A percentile compares a stretch with the other conserved stretches of the same genome.
phyloP scores from a whole-genome alignment of 1,140 invertebrate genomes.

The Periplaneta americana region DNA sequence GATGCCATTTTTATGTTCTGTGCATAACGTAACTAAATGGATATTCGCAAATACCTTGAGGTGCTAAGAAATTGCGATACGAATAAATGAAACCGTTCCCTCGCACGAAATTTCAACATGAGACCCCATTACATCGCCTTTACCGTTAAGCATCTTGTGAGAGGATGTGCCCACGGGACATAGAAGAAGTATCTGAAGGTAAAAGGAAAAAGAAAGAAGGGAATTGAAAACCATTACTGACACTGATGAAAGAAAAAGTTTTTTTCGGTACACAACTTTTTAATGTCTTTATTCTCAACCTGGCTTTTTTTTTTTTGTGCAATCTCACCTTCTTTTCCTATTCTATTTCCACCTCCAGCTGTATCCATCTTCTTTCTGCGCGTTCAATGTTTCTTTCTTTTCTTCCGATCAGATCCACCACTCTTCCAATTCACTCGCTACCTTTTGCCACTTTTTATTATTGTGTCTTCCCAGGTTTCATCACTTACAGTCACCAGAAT shows the following conservation, averaged over 20 bases:
- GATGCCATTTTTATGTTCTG: not conserved
- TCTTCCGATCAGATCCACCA: not conserved
- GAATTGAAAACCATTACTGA: constrained; percentile 37
- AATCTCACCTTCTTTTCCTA: constrained; percentile 22
- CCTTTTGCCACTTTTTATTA: not conserved
- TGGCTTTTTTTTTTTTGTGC: constrained; percentile 28
- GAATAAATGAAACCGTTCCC: not conserved
- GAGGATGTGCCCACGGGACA: not conserved
- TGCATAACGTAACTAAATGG: not conserved
- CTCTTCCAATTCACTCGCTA: not conserved
- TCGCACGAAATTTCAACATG: not conserved
- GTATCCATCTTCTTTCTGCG: not conserved
- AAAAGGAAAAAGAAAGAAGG: constrained; percentile 23
- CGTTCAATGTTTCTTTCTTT: not conserved
- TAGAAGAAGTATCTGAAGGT: too few relatives aligned
- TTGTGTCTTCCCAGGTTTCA: not conserved
- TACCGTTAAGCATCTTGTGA: not conserved
- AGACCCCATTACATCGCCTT: not conserved
- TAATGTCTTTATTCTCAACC: not conserved
- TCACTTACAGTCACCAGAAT: not conserved
- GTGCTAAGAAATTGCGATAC: not conserved
- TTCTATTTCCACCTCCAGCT: not conserved
- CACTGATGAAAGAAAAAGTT: constrained; percentile 38
- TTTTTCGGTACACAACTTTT: constrained; percentile 11
- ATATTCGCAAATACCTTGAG: not conserved